Evolutionary conservation across 2,113 vertebrate genomes (phyloP).

Genomic region (Pampusana beccarii): DNA sequence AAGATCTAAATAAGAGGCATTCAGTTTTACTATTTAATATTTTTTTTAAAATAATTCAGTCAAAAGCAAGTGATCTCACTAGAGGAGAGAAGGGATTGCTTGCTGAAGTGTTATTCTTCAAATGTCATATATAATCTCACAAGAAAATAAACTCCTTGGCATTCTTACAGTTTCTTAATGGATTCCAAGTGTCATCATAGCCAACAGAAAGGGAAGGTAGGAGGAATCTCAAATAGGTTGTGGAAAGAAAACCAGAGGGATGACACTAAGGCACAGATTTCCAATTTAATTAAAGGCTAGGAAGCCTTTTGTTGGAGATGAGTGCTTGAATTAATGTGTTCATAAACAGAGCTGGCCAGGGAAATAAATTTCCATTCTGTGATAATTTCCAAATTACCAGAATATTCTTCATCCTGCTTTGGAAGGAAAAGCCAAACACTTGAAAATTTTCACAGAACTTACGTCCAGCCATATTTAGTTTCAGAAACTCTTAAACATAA

Average conservation of each 20-base stretch:
- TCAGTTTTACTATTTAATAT: neutral
- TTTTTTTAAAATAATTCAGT: neutral
- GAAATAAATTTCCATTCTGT: slow-evolving; percentile 50
- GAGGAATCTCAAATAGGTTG: neutral
- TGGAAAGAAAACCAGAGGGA: neutral
- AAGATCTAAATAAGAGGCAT: neutral
- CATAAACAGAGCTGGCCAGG: slow-evolving; percentile 6
- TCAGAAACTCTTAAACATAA: slow-evolving; percentile 42
- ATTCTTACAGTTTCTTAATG: neutral
- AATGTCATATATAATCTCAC: neutral
- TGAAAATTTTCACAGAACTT: slow-evolving; percentile 43
- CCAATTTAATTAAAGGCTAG: neutral
- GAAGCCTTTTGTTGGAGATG: neutral
- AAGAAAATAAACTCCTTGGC: neutral
- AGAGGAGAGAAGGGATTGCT: neutral
- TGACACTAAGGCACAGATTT: neutral
- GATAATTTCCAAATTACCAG: slow-evolving; percentile 47
- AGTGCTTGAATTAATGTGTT: slow-evolving; percentile 1
- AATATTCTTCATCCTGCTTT: slow-evolving; percentile 37
- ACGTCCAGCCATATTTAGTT: slow-evolving; percentile 38
- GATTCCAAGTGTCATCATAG: neutral
- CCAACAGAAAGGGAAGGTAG: neutral
- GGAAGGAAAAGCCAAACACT: slow-evolving; percentile 13
- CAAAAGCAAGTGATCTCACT: neutral
- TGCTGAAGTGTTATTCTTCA: neutral